Evolutionary conservation across 1,140 invertebrate genomes (phyloP).

Genomic region (Phymastichus coffea): DNA sequence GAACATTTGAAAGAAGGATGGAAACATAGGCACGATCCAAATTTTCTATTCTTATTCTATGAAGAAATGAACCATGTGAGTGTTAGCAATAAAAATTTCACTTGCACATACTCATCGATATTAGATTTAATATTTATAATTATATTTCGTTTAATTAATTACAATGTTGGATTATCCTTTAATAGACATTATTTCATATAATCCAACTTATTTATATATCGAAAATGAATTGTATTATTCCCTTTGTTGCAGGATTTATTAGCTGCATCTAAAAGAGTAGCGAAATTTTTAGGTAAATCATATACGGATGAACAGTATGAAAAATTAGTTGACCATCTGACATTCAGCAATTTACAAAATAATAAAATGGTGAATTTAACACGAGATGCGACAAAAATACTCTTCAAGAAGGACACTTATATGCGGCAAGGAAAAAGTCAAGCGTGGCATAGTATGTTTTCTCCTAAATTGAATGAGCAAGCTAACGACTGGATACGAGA

Average conservation of each 20-base stretch:
- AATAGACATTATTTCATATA: background rate
- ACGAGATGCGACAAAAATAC: constrained; percentile 59
- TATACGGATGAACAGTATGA: constrained; percentile 58
- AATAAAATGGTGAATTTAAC: constrained; percentile 67
- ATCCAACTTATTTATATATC: constrained; percentile 1
- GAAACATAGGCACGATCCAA: constrained; percentile 63
- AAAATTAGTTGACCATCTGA: constrained; percentile 63
- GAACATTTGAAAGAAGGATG: constrained; percentile 76
- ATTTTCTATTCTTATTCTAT: constrained; percentile 77
- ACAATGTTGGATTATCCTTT: background rate
- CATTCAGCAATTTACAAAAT: constrained; percentile 72
- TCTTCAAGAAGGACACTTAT: constrained; percentile 59
- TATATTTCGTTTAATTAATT: background rate
- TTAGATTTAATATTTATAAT: constrained; percentile 6
- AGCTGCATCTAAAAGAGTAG: constrained; percentile 56
- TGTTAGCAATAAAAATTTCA: constrained; percentile 24
- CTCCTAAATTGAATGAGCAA: constrained; percentile 57
- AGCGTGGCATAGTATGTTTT: constrained; percentile 66
- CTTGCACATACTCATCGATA: no score
- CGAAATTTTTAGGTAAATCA: constrained; percentile 62
- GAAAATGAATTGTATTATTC: background rate
- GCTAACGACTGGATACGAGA: constrained; percentile 66
- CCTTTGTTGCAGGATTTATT: constrained; percentile 58
- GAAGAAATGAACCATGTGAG: constrained; percentile 72
- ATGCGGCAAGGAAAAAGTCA: constrained; percentile 65